Evolutionary conservation across 2,888 invertebrate species (phyloP), one percentile per base, ranked within the genome.

Genomic region (Drosophila ochracea): DNA sequence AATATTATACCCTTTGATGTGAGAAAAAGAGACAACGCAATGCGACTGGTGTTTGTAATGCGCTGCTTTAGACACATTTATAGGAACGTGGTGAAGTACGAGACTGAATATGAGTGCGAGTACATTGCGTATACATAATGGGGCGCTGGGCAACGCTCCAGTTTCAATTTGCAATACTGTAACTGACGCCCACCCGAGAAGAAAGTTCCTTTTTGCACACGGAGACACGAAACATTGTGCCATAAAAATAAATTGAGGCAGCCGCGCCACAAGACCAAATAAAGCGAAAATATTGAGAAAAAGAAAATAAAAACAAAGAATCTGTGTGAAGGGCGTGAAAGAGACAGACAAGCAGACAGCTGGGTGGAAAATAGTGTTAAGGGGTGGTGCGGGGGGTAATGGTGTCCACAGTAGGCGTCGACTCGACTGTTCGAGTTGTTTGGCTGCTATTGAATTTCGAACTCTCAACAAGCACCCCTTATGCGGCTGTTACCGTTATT

Each of bases 181-280:
- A 86, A 80, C 78, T 63, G 68, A 80, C 76, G 76, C 71, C 69
- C 67, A 74, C 66, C 74, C 68, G 63, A 64, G 50, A 61, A 33
- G 39, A 63, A 70, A 68, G 58, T 67, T 69, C 59, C 39, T 60
- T 71, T 82, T 66, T 64, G 57, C 57, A 79, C 69, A 82, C 82
- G 74, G 69, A 74, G 71, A 71, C 61, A 83, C 47, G 68, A 60
- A 84, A 89, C 84, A 89, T 76, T 82, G 78, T 74, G 89, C 87
- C 78, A 86, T 89, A 82, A 86, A 85, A 86, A 86, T 89, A 86
- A 86, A 89, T 89, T 86, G 87, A 82, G 75, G 73, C 85, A 65
- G 65, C 71, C 54, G 64, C 75, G 65, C 64, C 65, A 50, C 47
- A 61, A 53, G 49, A 58, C 74, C 69, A 74, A 75, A 81, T 47